Percentiles rank a stretch among this genome's conserved stretches.
Evolutionary conservation across 2,113 vertebrate genomes (phyloP).

Genomic region (Ictalurus furcatus): DNA sequence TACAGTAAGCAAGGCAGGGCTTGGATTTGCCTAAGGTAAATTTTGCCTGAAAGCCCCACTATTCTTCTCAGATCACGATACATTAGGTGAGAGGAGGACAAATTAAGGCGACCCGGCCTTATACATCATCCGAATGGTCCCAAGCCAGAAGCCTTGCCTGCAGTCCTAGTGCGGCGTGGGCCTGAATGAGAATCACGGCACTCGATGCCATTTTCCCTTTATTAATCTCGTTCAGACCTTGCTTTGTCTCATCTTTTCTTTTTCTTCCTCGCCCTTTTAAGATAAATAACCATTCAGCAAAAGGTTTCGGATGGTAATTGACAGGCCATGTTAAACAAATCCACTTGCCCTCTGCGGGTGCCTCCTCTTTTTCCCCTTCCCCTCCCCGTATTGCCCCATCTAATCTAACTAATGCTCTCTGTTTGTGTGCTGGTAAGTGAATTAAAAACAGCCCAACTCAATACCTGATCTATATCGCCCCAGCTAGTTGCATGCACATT

Average conservation of each 20-base stretch:
- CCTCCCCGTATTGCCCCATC: slow-evolving; percentile 59
- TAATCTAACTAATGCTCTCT: slow-evolving; percentile 80
- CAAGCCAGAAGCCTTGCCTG: slow-evolving; percentile 26
- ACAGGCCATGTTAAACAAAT: slow-evolving; percentile 80
- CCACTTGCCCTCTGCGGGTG: slow-evolving; percentile 53
- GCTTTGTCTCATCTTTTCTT: slow-evolving; percentile 66
- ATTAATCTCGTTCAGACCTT: slow-evolving; percentile 67
- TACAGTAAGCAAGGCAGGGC: neutral
- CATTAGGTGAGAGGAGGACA: slow-evolving; percentile 30
- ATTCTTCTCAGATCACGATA: slow-evolving; percentile 16
- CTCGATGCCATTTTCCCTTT: slow-evolving; percentile 68
- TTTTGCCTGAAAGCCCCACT: slow-evolving; percentile 11
- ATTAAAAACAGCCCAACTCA: slow-evolving; percentile 78
- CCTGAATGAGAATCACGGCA: slow-evolving; percentile 38
- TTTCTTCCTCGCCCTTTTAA: slow-evolving; percentile 42
- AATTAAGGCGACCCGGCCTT: slow-evolving; percentile 6
- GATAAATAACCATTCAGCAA: slow-evolving; percentile 72
- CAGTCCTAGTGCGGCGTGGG: slow-evolving; percentile 2
- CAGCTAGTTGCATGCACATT: slow-evolving; percentile 75
- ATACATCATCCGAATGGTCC: slow-evolving; percentile 34
- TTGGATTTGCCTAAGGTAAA: slow-evolving; percentile 2
- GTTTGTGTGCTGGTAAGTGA: slow-evolving; percentile 79
- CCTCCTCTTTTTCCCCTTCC: slow-evolving; percentile 54
- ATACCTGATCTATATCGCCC: slow-evolving; percentile 78
- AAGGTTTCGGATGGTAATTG: slow-evolving; percentile 77